Percentiles rank a stretch among this genome's conserved stretches.
Conservation (phyloP, 2,113 vertebrate genomes). For the Coracopsis vasa region DNA sequence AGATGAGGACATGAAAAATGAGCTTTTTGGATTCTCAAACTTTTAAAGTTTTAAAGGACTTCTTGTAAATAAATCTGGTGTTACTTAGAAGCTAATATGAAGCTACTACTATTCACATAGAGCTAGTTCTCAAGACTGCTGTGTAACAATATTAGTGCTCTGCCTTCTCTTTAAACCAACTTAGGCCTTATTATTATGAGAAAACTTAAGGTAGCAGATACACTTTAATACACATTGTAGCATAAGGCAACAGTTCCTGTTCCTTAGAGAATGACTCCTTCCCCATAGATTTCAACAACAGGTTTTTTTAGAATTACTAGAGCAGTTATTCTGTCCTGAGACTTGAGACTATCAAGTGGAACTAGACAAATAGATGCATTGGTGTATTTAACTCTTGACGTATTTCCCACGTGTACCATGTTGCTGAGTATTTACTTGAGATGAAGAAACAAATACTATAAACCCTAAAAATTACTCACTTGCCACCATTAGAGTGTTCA, state of each 20-base stretch:
- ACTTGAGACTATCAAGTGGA: background rate
- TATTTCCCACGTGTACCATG: background rate
- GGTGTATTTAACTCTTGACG: background rate
- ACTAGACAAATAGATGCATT: background rate
- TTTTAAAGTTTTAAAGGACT: background rate
- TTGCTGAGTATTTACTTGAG: background rate
- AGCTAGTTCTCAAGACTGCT: background rate
- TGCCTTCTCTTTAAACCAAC: background rate
- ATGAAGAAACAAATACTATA: background rate
- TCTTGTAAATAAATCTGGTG: background rate
- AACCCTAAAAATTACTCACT: background rate
- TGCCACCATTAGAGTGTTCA: background rate
- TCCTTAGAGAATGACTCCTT: background rate
- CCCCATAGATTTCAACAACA: background rate
- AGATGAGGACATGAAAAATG: background rate
- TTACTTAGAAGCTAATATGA: background rate
- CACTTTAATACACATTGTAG: background rate
- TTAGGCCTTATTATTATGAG: background rate
- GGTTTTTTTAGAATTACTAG: background rate
- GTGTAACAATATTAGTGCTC: background rate
- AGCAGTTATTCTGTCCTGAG: background rate
- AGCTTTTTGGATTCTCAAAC: background rate
- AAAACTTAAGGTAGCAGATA: background rate
- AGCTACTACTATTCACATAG: background rate
- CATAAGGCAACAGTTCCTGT: accelerated